Conservation (phyloP, 2,113 vertebrate species). For the Nothoprocta perdicaria region DNA sequence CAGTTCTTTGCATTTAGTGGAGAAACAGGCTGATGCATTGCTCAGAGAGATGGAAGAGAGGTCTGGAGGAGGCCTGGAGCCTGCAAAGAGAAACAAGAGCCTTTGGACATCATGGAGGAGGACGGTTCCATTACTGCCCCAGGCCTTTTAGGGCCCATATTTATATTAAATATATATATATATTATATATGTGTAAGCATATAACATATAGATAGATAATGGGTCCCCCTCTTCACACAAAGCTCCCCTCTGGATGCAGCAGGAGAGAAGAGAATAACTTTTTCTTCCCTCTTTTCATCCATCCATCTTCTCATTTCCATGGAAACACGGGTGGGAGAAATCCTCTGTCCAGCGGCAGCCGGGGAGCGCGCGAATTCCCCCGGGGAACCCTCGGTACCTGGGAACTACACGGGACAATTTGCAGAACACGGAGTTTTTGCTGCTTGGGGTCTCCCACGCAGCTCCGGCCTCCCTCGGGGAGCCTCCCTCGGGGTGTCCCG, state of each 20-base stretch:
- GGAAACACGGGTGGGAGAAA: not conserved
- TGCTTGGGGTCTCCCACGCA: not conserved
- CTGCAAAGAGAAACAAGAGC: rapidly evolving
- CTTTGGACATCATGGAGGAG: not conserved
- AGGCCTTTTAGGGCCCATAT: too few relatives aligned
- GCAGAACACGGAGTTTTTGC: slow-evolving; percentile 34
- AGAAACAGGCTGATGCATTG: not conserved
- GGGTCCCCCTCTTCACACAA: too few relatives aligned
- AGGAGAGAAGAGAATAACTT: not conserved
- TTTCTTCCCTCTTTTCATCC: not conserved
- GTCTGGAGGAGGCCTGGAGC: too few relatives aligned
- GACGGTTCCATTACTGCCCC: too few relatives aligned
- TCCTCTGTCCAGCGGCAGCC: slow-evolving; percentile 10
- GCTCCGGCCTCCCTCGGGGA: too few relatives aligned
- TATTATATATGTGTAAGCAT: not conserved
- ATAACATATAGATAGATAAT: too few relatives aligned
- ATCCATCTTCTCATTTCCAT: slow-evolving; percentile 37
- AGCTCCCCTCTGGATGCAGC: not conserved
- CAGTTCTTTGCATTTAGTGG: not conserved
- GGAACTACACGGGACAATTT: slow-evolving; percentile 49
- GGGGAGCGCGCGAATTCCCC: not conserved
- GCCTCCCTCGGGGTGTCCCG: too few relatives aligned
- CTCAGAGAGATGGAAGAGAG: not conserved
- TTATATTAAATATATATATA: not conserved
- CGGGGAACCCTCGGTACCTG: slow-evolving; percentile 28